Percentiles rank a stretch among this genome's conserved stretches.
Conservation (phyloP, 2,888 invertebrate genomes). For the Brenthis daphne region DNA sequence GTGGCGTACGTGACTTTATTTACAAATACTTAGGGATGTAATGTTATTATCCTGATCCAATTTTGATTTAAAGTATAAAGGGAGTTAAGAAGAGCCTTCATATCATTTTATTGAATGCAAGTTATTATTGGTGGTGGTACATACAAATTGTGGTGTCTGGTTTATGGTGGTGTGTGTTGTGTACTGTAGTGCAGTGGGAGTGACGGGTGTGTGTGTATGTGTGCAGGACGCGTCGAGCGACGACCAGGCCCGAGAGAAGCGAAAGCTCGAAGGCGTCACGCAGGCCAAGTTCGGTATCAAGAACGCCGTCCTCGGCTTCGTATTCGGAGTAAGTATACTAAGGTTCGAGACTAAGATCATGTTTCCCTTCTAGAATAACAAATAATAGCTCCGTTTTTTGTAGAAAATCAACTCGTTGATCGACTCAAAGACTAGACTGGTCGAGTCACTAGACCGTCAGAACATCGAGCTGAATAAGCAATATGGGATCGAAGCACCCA, state of each 20-base stretch:
- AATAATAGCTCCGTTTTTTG: constrained; percentile 47
- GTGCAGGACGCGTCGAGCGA: constrained; percentile 73
- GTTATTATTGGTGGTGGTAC: constrained; percentile 34
- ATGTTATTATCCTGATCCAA: no score
- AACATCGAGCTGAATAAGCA: constrained; percentile 90
- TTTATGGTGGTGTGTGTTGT: constrained; percentile 45
- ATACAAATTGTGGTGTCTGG: constrained; percentile 33
- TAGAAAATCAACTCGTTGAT: constrained; percentile 92
- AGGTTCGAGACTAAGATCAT: background rate
- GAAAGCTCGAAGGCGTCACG: constrained; percentile 86
- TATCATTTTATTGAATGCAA: background rate
- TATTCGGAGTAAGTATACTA: constrained; percentile 88
- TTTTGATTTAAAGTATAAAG: no score
- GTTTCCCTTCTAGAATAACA: constrained; percentile 5
- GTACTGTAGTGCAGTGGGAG: constrained; percentile 39
- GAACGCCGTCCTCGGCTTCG: constrained; percentile 90
- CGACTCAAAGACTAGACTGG: constrained; percentile 89
- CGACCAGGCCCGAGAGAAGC: constrained; percentile 85
- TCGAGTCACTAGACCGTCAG: constrained; percentile 86
- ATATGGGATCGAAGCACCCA: constrained; percentile 87
- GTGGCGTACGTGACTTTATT: background rate
- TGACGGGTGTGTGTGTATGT: constrained; percentile 53
- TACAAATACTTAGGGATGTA: background rate
- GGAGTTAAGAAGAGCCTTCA: background rate
- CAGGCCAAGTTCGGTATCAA: constrained; percentile 87